Conservation (phyloP, 2,888 invertebrate species). For the Mesoligia furuncula region DNA sequence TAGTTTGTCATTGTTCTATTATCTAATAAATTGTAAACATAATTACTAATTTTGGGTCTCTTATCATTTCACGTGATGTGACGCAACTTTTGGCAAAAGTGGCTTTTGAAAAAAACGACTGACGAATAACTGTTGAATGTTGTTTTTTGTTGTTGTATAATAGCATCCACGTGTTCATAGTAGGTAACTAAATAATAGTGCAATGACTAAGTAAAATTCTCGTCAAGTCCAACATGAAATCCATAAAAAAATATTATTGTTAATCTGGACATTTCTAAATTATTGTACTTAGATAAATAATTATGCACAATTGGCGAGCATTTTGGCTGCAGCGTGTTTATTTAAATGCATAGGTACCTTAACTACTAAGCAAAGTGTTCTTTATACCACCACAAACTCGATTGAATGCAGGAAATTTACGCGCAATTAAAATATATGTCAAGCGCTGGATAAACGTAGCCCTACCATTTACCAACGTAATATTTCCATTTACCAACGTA, state of each 20-base stretch:
- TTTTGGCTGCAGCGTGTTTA: constrained; percentile 1
- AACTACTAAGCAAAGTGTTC: background rate
- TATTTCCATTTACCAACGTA: background rate
- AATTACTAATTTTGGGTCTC: constrained; percentile 20
- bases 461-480: background rate
- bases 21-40: constrained; percentile 39
- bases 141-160: constrained; percentile 22
- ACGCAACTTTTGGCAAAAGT: background rate
- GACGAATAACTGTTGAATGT: constrained; percentile 6
- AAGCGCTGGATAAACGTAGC: constrained; percentile 1
- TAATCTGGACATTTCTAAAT: background rate
- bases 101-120: constrained; percentile 28
- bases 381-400: background rate
- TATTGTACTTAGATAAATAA: background rate
- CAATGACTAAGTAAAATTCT: background rate
- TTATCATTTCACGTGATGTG: constrained; percentile 30
- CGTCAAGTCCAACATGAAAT: background rate
- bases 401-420: background rate
- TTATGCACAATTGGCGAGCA: background rate
- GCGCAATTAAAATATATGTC: background rate
- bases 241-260: background rate
- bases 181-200: background rate
- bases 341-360: background rate
- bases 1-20: constrained; percentile 43
- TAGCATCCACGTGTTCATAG: constrained; percentile 13